Evolutionary conservation across 37 sponge, comb jelly and placozoan species (phyloP).

Genomic region (Beroe forskalii): DNA sequence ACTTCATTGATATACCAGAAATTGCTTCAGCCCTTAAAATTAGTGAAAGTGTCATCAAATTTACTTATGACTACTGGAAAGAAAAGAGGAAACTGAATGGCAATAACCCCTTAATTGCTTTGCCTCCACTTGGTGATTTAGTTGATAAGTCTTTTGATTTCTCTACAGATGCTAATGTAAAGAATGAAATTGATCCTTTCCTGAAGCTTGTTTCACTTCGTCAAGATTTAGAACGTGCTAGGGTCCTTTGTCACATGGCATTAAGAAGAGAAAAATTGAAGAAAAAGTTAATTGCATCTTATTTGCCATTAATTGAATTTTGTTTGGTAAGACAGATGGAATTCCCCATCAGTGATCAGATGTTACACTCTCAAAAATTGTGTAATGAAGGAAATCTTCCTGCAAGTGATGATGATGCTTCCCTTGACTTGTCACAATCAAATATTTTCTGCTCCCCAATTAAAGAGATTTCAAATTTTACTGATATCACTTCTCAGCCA

Average conservation of each 20-base stretch:
- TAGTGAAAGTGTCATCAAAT: neutral
- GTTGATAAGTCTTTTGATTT: neutral
- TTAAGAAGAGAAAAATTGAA: slow-evolving; percentile 5
- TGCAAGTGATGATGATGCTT: neutral
- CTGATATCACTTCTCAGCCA: no score
- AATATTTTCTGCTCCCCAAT: neutral
- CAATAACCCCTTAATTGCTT: slow-evolving; percentile 1
- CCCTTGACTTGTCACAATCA: neutral
- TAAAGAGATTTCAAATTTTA: neutral
- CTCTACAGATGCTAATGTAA: neutral
- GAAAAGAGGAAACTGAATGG: slow-evolving; percentile 35
- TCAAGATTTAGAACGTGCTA: slow-evolving; percentile 56
- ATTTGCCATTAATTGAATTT: slow-evolving; percentile 13
- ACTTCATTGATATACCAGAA: slow-evolving; percentile 29
- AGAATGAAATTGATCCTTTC: slow-evolving; percentile 13
- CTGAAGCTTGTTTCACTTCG: slow-evolving; percentile 64
- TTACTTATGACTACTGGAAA: slow-evolving; percentile 49
- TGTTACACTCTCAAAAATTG: no score
- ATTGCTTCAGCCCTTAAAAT: neutral
- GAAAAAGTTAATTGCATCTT: neutral
- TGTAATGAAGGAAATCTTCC: neutral
- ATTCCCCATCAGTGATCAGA: no score
- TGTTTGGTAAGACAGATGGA: neutral
- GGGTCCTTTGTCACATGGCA: slow-evolving; percentile 7
- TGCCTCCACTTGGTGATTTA: slow-evolving; percentile 19